A percentile compares a stretch with the other conserved stretches of the same genome.
These are phyloP conservation scores for Diplodus sargus DNA, from an alignment of 2,797 vertebrate species.

Conservation along the genomic window DNA sequence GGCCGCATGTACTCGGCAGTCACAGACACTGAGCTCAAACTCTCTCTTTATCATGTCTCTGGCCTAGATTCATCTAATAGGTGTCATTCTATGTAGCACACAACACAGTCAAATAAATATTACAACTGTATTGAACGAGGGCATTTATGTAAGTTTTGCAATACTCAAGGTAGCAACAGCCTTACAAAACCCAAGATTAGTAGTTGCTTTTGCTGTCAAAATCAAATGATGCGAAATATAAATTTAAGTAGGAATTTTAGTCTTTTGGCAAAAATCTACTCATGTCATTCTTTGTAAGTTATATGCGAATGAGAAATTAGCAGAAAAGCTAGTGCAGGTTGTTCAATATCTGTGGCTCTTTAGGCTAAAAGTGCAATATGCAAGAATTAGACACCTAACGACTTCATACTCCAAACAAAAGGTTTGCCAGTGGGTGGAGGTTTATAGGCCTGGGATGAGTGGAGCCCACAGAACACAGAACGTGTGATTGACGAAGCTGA, in stretches of 20 bases:
- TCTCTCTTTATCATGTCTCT: neutral
- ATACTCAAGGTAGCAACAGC: neutral
- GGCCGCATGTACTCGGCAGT: neutral
- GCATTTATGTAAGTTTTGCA: slow-evolving; percentile 7
- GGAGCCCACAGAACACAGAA: no score
- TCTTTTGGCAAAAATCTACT: neutral
- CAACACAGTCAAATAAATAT: slow-evolving; percentile 6
- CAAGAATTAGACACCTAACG: no score
- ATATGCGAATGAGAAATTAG: no score
- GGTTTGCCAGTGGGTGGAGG: no score
- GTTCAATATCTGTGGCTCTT: no score
- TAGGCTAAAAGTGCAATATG: no score
- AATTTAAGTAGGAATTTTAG: neutral
- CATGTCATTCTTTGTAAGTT: no score
- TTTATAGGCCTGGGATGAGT: no score
- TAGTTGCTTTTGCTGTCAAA: neutral
- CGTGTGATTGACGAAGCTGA: no score
- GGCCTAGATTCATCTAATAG: slow-evolving; percentile 51
- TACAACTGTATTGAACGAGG: neutral
- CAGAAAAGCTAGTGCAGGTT: no score
- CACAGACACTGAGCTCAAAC: slow-evolving; percentile 7
- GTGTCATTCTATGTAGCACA: slow-evolving; percentile 1
- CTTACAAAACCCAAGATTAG: neutral
- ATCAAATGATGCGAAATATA: neutral
- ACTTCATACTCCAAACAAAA: no score